Evolutionary conservation across 2,888 invertebrate genomes (phyloP).

Genomic region (Chrysolina americana): DNA sequence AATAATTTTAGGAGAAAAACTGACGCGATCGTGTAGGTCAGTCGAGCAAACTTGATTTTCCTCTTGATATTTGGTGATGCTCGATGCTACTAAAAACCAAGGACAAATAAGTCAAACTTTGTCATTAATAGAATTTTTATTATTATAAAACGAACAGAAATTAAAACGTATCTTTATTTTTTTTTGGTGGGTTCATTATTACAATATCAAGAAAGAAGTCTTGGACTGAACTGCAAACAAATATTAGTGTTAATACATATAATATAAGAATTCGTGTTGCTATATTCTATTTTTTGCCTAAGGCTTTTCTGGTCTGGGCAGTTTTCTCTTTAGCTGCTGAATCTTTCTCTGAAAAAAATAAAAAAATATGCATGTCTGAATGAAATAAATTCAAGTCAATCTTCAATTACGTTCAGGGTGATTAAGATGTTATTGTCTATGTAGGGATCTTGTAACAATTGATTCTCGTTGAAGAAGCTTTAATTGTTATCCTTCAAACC

Average conservation of each 20-base stretch:
- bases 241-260: constrained; percentile 19
- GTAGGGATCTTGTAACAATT: no score
- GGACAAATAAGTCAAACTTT: no score
- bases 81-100: no score
- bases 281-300: constrained; percentile 72
- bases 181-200: not conserved
- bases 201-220: not conserved
- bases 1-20: no score
- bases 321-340: constrained; percentile 75
- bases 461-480: no score
- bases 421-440: no score
- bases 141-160: constrained; percentile 4
- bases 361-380: no score
- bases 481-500: no score
- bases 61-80: no score
- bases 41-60: no score
- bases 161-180: not conserved
- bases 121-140: not conserved
- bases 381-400: not conserved
- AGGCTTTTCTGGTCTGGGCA: constrained; percentile 75
- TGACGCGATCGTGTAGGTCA: no score
- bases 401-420: no score
- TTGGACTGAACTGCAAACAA: not conserved
- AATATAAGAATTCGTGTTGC: not conserved
- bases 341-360: constrained; percentile 72